Evolutionary conservation across 1,140 invertebrate species (phyloP).

Genomic region (Hycleus phaleratus): DNA sequence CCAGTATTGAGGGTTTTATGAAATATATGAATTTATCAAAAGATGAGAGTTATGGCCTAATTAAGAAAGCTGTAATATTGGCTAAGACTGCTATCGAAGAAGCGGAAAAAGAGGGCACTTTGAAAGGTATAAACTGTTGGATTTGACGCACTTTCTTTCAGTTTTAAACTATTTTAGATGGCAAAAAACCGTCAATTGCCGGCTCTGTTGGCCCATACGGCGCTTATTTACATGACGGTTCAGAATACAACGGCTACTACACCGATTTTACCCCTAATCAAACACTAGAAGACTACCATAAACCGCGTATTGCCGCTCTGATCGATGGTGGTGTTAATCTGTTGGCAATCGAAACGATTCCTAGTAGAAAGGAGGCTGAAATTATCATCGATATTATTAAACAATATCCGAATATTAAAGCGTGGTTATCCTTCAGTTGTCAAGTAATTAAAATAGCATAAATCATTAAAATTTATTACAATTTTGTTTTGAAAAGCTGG

Average conservation of each 20-base stretch:
- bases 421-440: slow-evolving; percentile 47
- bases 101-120: slow-evolving; percentile 17
- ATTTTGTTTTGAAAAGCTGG: too few species aligned
- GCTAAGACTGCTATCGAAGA: slow-evolving; percentile 38
- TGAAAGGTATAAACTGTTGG: neutral
- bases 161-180: slow-evolving; percentile 22
- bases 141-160: neutral
- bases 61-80: slow-evolving; percentile 44
- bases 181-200: slow-evolving; percentile 36
- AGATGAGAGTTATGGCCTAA: slow-evolving; percentile 43
- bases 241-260: slow-evolving; percentile 60
- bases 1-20: slow-evolving; percentile 47
- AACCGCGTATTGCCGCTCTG: slow-evolving; percentile 47
- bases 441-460: slow-evolving; percentile 32
- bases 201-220: slow-evolving; percentile 65
- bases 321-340: slow-evolving; percentile 49
- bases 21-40: slow-evolving; percentile 43
- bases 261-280: slow-evolving; percentile 43
- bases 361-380: slow-evolving; percentile 49
- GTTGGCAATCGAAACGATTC: slow-evolving; percentile 60
- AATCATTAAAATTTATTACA: too few species aligned
- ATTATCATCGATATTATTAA: slow-evolving; percentile 45
- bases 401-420: slow-evolving; percentile 47
- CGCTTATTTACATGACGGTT: slow-evolving; percentile 54
- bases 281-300: slow-evolving; percentile 53